Percentiles rank a stretch among this genome's conserved stretches.
Conservation (phyloP, 2,797 vertebrate species). For the Dryobates pubescens region DNA sequence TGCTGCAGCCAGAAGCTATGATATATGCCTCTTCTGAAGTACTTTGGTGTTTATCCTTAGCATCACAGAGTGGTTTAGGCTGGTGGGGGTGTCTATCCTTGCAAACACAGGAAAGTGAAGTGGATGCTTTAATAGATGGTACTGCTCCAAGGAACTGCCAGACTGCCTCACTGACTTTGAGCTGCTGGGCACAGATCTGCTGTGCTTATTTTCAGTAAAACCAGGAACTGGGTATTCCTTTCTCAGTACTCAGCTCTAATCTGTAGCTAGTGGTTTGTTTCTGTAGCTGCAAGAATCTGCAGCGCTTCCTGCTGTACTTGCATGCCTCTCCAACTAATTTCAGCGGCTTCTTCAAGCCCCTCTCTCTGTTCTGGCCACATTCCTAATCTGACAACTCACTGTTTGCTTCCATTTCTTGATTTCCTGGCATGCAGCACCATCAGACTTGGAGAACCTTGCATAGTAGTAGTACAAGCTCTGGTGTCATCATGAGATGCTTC, state of each 20-base stretch:
- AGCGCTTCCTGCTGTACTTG: not conserved
- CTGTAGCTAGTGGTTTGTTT: not conserved
- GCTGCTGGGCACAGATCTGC: not conserved
- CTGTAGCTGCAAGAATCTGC: not conserved
- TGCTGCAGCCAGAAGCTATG: not conserved
- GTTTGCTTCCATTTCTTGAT: not conserved
- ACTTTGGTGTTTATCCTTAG: not conserved
- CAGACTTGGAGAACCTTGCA: not conserved
- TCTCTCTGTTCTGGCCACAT: not conserved
- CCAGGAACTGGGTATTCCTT: not conserved
- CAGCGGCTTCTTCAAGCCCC: not conserved
- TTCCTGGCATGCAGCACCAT: not conserved
- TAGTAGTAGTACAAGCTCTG: not conserved
- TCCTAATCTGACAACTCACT: not conserved
- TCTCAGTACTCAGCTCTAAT: not conserved
- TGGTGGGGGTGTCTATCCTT: not conserved
- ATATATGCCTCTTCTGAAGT: not conserved
- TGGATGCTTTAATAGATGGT: not conserved
- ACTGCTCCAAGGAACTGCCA: not conserved
- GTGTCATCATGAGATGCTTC: not conserved
- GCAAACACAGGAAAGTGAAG: not conserved
- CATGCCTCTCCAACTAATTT: not conserved
- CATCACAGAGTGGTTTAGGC: not conserved
- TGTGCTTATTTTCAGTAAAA: not conserved
- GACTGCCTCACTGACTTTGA: not conserved